Base-by-base conservation (phyloP, 2,888 invertebrate species). In the Eulithis testata region DNA sequence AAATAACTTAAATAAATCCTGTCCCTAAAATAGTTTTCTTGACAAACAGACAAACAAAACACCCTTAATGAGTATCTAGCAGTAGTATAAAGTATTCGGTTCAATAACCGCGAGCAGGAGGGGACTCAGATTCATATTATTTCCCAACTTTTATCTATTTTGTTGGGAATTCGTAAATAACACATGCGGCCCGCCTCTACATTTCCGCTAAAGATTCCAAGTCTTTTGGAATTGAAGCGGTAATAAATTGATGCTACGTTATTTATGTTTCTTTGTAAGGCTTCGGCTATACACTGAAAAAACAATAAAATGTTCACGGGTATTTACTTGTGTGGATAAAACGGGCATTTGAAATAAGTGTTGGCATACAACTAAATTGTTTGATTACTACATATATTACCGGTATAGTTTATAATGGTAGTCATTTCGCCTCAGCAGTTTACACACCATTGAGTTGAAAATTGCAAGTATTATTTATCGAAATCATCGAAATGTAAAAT, bases 101-200 rank as follows among this genome's bases (percentile, higher is more conserved):
- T 72, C 72, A 73, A 74, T 75, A 72, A 74, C 72, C 69, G 63
- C 59, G 55, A 61, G 65, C 12, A 70, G 37, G 11, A 75, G 60
- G 69, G 69, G 66, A 70, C 74, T 69, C 71, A 73, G 74, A 79
- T 75, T 76, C 73, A 76, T 80, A 73, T 71, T 60, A 73, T 63
- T 43, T 37, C 49, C 69, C 72, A 75, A 82, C 72, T 81, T 79
- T 77, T 79, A 80, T 81, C 75, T 73, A 75, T 73, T 81, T 79
- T 79, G 74, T 80, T 79, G 76, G 63, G 68, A 73, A 75, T 79
- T 73, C 73, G 80, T 76, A 74, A 78, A 79, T 77, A 76, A 75
- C 74, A 73, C 69, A 69, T 54, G 57, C 61, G 58, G 64, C 73
- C 74, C 71, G 69, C 68, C 49, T 37, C 54, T 21, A 12, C 55